Base-by-base conservation (phyloP, 2,888 invertebrate species). In the Phaedon cochleariae region DNA sequence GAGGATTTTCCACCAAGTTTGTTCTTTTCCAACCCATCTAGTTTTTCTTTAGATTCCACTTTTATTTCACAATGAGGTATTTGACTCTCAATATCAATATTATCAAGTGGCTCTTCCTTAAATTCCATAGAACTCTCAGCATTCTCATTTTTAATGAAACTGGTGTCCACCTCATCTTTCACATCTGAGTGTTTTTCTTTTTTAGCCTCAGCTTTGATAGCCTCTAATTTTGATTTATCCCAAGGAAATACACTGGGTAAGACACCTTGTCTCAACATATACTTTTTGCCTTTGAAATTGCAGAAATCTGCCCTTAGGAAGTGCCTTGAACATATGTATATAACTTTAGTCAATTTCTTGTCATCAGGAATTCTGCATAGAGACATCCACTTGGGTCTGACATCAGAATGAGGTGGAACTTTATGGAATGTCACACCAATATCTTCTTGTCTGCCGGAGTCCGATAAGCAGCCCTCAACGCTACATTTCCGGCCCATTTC, bases 371-470 rank as follows among this genome's bases (percentile, higher is more conserved):
- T 85, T 31, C 85, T 87, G 75, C 91, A 90, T 74, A 89, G 86
- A n/a, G 84, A 83, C 60, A 89, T 84, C 92, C 92, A 93, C 79
- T 85, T 86, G 54, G 86, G 85, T 61, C 88, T 84, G 63, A 89
- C 85, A 63, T 84, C 84, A 21, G 83, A 78, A 79, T 91, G 89
- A 80, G 89, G 87, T 1, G 92, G 92, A 76, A 91, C 90, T 75
- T 90, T 91, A 81, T 93, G 92, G 78, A 90, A 90, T 37, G 92
- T 92, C 34, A 92, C 89, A 68, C 92, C 92, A 71, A 86, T 84
- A 79, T 91, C 88, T 81, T 90, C 88, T 64, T 84, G 81, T 78
- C 89, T 85, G 65, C 85, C 84, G 34, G 89, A 87, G 79, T 88
- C 87, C 57, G 89, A 89, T 70, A 85, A 84, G 84, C 91, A 90